Percentiles rank a stretch among this genome's conserved stretches.
These are phyloP conservation scores for Clarias gariepinus DNA, from an alignment of 2,113 vertebrate genomes.

Conservation along the genomic window DNA sequence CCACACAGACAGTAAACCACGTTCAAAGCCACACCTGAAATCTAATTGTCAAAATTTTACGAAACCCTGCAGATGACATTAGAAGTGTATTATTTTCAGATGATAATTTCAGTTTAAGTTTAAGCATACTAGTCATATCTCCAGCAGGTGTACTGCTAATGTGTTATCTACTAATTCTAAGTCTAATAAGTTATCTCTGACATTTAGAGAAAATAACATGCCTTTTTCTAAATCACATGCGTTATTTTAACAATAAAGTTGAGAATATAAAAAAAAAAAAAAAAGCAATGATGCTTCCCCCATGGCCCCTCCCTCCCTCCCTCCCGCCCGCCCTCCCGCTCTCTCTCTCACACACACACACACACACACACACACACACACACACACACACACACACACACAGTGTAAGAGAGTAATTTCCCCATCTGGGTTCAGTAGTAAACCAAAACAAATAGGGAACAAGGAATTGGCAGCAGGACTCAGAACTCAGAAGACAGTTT, in stretches of 20 bases:
- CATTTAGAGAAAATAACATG: background rate
- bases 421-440: background rate
- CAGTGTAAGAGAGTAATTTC: background rate
- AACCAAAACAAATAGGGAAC: background rate
- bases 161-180: too few relatives aligned
- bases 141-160: background rate
- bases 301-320: background rate
- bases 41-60: background rate
- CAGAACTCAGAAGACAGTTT: background rate
- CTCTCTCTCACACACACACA: background rate
- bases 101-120: background rate
- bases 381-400: background rate
- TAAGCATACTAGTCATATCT: background rate
- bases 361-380: background rate
- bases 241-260: background rate
- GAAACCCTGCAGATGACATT: background rate
- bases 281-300: background rate
- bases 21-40: background rate
- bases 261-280: background rate
- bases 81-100: background rate
- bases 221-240: too few relatives aligned
- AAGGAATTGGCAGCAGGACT: constrained; percentile 21
- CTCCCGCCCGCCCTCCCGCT: background rate
- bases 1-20: background rate
- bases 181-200: background rate